Conservation (phyloP, 2,888 invertebrate genomes). For the Entomobrya multifasciata region DNA sequence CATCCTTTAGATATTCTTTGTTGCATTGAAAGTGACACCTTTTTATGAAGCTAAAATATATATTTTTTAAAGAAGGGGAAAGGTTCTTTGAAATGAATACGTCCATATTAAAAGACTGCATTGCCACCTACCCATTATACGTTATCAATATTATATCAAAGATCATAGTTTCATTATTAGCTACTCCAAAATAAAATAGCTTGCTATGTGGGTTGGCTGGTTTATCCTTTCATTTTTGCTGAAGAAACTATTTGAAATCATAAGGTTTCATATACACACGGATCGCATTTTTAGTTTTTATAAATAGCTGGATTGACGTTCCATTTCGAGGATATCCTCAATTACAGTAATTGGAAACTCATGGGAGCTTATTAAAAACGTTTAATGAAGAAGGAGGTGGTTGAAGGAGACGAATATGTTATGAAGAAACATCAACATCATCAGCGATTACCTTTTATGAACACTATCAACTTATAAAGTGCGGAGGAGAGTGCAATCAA, state of each 20-base stretch:
- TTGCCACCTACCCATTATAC: slow-evolving; percentile 11
- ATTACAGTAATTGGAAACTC: slow-evolving; percentile 72
- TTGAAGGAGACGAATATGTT: background rate
- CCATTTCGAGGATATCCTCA: slow-evolving; percentile 58
- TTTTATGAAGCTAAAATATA: background rate
- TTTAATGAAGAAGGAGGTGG: slow-evolving; percentile 28
- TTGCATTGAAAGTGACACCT: slow-evolving; percentile 65
- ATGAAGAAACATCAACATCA: background rate
- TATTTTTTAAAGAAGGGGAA: slow-evolving; percentile 2
- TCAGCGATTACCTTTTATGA: too few species aligned
- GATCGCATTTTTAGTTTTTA: background rate
- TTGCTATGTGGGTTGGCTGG: background rate
- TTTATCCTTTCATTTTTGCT: background rate
- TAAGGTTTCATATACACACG: slow-evolving; percentile 41
- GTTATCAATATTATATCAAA: background rate
- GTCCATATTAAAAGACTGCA: background rate
- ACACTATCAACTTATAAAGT: too few species aligned
- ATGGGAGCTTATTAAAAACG: slow-evolving; percentile 63
- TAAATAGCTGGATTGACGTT: slow-evolving; percentile 21
- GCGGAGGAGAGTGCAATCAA: too few species aligned
- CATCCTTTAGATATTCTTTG: background rate
- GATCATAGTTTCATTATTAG: background rate
- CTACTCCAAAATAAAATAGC: slow-evolving; percentile 18
- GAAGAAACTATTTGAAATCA: slow-evolving; percentile 5
- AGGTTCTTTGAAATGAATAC: slow-evolving; percentile 7